These are phyloP conservation scores for Eueides isabella DNA, from an alignment of 1,140 invertebrate genomes.

Conservation along the genomic window DNA sequence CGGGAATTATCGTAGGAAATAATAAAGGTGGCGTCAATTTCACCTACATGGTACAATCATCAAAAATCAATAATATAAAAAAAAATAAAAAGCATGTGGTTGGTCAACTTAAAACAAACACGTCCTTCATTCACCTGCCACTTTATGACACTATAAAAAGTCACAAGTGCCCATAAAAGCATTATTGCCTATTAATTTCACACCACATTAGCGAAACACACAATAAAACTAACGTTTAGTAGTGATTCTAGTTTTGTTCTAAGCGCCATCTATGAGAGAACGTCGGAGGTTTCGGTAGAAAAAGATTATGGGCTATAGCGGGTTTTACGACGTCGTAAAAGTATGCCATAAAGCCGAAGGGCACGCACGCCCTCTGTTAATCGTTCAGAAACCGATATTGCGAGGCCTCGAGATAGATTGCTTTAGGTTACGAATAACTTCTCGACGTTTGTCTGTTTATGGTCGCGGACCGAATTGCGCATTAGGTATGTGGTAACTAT, in stretches of 20 bases:
- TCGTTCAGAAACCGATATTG: conserved; percentile 81
- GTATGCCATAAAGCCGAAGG: conserved; percentile 79
- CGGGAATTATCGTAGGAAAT: background rate
- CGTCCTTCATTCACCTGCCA: conserved; percentile 60
- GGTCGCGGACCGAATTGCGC: conserved; percentile 59
- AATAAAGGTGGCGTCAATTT: background rate
- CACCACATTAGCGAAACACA: conserved; percentile 81
- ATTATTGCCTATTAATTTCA: conserved; percentile 82
- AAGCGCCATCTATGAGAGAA: conserved; percentile 70
- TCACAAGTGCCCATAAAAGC: conserved; percentile 76
- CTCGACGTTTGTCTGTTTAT: conserved; percentile 76
- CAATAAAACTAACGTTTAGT: conserved; percentile 80
- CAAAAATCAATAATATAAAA: conserved; percentile 13
- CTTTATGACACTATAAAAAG: conserved; percentile 77
- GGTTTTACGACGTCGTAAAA: conserved; percentile 80
- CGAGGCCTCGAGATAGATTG: conserved; percentile 69
- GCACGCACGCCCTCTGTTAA: conserved; percentile 81
- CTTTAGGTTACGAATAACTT: conserved; percentile 75
- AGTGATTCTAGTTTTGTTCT: conserved; percentile 67
- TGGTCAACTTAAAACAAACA: conserved; percentile 73
- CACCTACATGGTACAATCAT: background rate
- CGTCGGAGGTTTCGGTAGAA: conserved; percentile 57
- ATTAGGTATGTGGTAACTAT: conserved; percentile 39
- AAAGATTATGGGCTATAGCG: conserved; percentile 78
- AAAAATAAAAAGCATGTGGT: conserved; percentile 30